Base-by-base conservation (phyloP, 1,140 invertebrate genomes). In the Calephelis nemesis region DNA sequence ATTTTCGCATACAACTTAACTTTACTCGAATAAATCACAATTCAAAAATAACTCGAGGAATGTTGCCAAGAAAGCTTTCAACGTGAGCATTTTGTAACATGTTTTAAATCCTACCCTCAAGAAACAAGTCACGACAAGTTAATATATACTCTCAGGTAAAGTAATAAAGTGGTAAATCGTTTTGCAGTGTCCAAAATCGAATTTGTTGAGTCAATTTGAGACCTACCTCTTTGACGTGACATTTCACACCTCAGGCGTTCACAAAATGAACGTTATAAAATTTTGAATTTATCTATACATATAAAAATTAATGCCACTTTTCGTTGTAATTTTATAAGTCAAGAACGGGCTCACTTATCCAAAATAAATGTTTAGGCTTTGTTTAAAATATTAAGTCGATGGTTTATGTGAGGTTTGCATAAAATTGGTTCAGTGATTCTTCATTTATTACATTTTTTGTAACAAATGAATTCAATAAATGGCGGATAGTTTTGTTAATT, bases 41-140 rank as follows among this genome's bases (percentile, higher is more conserved):
- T 81, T 81, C 78, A 77, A 81, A 84, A 84, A 84, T 82, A 84
- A 82, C 82, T 74, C 75, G 78, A 72, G 75, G 78, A 78, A 74
- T 73, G 79, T 70, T 78, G 78, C 77, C 82, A 82, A 84, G 82
- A 82, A 84, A 81, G 80, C 80, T 79, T 82, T 58, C 54, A 58
- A 58, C 54, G 54, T 58, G 54, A 58, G 54, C 54, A 58, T 58
- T 58, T 75, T 74, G 64, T 73, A 78, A 78, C 77, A 77, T 80
- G 78, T 75, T 78, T 82, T 76, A 79, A 81, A 81, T 79, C 78
- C 75, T 68, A 74, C 78, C 80, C 78, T 75, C 71, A 78, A 78
- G 79, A 70, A 60, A 75, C 63, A 69, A 39, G 52, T 39, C 52
- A 7, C 30, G 40, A 62, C 64, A 65, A 62, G 66, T 19, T 15